These are phyloP conservation scores for Microtus pennsylvanicus DNA, from an alignment of 2,113 vertebrate species.

Conservation along the genomic window DNA sequence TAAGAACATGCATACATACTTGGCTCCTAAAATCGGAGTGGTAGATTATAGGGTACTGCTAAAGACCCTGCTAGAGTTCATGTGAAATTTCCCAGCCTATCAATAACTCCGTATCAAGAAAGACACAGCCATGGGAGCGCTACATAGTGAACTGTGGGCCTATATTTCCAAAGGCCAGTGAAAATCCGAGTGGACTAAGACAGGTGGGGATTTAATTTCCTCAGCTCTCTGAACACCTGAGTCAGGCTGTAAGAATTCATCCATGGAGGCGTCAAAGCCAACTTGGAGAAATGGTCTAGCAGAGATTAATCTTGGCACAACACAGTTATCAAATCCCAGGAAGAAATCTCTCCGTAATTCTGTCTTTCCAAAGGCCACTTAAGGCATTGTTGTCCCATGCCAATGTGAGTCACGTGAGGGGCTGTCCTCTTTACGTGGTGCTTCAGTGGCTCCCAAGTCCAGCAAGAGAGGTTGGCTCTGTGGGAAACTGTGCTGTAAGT, in stretches of 20 bases:
- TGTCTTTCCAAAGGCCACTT: neutral
- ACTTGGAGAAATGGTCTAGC: neutral
- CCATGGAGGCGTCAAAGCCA: neutral
- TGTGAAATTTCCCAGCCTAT: neutral
- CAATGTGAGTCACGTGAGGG: neutral
- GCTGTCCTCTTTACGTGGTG: neutral
- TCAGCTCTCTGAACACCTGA: neutral
- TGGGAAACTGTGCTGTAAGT: neutral
- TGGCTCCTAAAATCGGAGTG: neutral
- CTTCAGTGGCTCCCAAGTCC: neutral
- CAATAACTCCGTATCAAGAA: constrained; percentile 15
- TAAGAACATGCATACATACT: neutral
- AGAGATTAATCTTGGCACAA: neutral
- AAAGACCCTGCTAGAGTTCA: neutral
- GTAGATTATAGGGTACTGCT: neutral
- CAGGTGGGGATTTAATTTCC: neutral
- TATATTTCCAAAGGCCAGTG: neutral
- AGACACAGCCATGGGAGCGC: neutral
- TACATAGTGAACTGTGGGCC: neutral
- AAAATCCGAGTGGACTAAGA: neutral
- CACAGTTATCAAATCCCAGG: neutral
- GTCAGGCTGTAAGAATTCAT: neutral
- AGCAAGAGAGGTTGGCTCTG: neutral
- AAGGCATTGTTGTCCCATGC: neutral
- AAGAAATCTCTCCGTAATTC: neutral